phyloP scores from a whole-genome alignment of 1,140 invertebrate genomes.

The Centruroides vittatus region DNA sequence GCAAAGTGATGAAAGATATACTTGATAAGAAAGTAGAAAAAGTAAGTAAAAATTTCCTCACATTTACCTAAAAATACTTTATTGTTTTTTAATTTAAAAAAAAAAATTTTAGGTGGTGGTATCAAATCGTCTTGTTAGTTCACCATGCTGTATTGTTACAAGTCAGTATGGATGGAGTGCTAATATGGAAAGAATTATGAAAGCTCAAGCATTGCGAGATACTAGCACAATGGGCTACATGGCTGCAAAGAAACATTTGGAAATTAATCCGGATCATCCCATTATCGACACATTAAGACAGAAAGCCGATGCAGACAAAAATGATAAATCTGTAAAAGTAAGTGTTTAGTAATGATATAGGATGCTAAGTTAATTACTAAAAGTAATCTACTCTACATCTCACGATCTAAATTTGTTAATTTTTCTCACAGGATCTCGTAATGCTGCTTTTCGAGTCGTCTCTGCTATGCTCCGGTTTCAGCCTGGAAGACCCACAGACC shows the following conservation, averaged over 20 bases:
- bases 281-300: slow-evolving; percentile 79
- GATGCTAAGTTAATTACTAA: too few relatives aligned
- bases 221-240: slow-evolving; percentile 98
- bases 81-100: not conserved
- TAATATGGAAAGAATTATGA: slow-evolving; percentile 99
- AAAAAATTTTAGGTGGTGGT: slow-evolving; percentile 72
- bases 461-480: slow-evolving; percentile 81
- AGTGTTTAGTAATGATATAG: not conserved
- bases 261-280: slow-evolving; percentile 95
- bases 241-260: slow-evolving; percentile 94
- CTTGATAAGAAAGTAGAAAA: slow-evolving; percentile 97
- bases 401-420: not conserved
- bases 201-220: slow-evolving; percentile 87
- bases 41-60: slow-evolving; percentile 24
- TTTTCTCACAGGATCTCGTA: slow-evolving; percentile 49
- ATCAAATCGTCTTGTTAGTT: slow-evolving; percentile 81
- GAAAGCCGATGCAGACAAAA: slow-evolving; percentile 88
- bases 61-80: not conserved
- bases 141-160: slow-evolving; percentile 97
- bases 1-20: slow-evolving; percentile 97
- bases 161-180: slow-evolving; percentile 98
- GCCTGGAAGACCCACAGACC: slow-evolving; percentile 51
- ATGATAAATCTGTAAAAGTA: slow-evolving; percentile 85
- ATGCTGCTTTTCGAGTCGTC: slow-evolving; percentile 84
- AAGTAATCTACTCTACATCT: too few relatives aligned